A percentile compares a stretch with the other conserved stretches of the same genome.
Evolutionary conservation across 2,113 vertebrate genomes (phyloP).

Genomic region (Lota lota): DNA sequence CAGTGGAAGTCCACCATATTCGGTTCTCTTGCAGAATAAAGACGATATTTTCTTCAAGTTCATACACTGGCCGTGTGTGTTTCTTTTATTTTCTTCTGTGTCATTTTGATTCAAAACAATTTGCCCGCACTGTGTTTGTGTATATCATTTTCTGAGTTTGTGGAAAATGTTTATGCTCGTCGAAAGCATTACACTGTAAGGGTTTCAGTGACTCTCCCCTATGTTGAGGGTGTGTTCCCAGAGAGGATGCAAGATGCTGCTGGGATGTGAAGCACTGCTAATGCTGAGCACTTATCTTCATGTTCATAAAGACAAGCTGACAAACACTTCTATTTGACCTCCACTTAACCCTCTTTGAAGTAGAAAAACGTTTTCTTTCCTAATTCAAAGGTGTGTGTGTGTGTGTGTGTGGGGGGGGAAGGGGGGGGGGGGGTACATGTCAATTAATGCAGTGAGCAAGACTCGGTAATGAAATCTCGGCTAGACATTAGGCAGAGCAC

Average conservation of each 20-base stretch:
- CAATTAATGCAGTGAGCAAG: constrained; percentile 36
- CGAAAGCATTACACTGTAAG: too few species aligned
- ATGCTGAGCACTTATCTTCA: too few species aligned
- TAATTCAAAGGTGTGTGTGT: constrained; percentile 3
- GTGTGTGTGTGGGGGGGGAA: constrained; percentile 7
- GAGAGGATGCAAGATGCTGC: neutral
- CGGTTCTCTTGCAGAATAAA: constrained; percentile 72
- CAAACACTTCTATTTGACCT: constrained; percentile 25
- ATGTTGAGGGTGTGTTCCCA: neutral
- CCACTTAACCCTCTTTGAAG: constrained; percentile 22
- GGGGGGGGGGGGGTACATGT: constrained; percentile 3
- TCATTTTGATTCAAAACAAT: neutral
- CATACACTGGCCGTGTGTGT: constrained; percentile 33
- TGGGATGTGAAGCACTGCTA: too few species aligned
- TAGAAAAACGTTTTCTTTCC: constrained; percentile 26
- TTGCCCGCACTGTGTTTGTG: neutral
- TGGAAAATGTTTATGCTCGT: neutral
- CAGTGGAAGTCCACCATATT: constrained; percentile 66
- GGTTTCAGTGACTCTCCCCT: too few species aligned
- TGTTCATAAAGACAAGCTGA: too few species aligned
- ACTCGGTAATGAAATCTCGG: constrained; percentile 37
- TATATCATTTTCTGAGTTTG: neutral
- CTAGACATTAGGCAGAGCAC: constrained; percentile 34
- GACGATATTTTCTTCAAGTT: constrained; percentile 74
- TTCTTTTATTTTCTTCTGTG: constrained; percentile 7